Percentiles rank a stretch among this genome's conserved stretches.
These are phyloP conservation scores for Exocentrus adspersus DNA, from an alignment of 2,888 invertebrate species.

Conservation along the genomic window DNA sequence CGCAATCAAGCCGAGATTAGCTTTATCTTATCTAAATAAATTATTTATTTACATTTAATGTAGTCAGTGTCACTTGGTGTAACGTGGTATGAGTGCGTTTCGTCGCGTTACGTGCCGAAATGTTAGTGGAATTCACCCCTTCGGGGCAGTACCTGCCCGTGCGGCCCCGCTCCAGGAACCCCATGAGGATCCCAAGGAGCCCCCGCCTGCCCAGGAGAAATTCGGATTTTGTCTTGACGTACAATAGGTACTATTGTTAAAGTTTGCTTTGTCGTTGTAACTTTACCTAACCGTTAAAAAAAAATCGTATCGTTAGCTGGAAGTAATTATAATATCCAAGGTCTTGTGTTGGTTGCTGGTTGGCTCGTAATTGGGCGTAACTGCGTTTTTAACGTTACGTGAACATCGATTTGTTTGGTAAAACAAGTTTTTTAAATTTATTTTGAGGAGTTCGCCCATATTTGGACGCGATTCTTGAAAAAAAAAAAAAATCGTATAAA, in stretches of 20 bases:
- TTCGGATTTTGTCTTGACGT: constrained; percentile 56
- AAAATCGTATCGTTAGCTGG: no score
- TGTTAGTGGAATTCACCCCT: constrained; percentile 19
- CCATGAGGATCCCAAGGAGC: constrained; percentile 42
- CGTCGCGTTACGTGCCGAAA: constrained; percentile 6
- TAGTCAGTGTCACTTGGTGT: constrained; percentile 35
- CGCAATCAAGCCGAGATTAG: constrained; percentile 39
- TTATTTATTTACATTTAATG: constrained; percentile 47
- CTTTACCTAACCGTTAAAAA: no score
- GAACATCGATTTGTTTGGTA: no score
- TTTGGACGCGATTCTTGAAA: no score
- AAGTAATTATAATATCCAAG: no score
- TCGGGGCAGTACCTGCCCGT: neutral
- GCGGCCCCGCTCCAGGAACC: constrained; percentile 38
- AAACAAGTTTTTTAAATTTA: no score
- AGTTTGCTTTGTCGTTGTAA: neutral
- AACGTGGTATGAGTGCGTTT: constrained; percentile 33
- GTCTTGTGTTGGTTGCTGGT: no score
- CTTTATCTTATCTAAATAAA: constrained; percentile 50
- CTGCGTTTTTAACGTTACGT: no score
- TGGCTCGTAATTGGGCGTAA: no score
- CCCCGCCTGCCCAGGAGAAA: constrained; percentile 47
- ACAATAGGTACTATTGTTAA: constrained; percentile 22
- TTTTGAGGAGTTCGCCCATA: no score
- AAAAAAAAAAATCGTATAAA: no score